Percentiles rank a stretch among this genome's conserved stretches.
phyloP scores from a whole-genome alignment of 2,888 invertebrate species.

The Pollenia angustigena region DNA sequence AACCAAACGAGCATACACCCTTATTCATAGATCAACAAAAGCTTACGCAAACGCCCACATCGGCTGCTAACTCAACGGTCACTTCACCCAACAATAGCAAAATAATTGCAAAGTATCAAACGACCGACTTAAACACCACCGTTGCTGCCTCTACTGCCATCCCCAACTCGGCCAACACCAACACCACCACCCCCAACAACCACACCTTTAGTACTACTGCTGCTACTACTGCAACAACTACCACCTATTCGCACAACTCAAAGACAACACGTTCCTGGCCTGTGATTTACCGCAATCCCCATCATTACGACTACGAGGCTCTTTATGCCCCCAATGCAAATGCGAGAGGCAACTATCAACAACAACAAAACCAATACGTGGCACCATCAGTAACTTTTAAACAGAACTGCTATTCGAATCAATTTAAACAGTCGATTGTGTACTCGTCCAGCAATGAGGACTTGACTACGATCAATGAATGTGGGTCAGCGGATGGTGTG shows the following conservation, averaged over 20 bases:
- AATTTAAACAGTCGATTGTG: slow-evolving; percentile 82
- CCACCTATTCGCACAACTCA: slow-evolving; percentile 82
- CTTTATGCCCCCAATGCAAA: slow-evolving; percentile 79
- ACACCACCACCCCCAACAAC: slow-evolving; percentile 53
- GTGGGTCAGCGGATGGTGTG: slow-evolving; percentile 64
- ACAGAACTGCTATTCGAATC: slow-evolving; percentile 82
- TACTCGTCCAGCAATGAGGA: slow-evolving; percentile 83
- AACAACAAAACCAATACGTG: slow-evolving; percentile 48
- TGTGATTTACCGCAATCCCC: slow-evolving; percentile 84
- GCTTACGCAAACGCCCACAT: slow-evolving; percentile 26
- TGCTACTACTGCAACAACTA: slow-evolving; percentile 72
- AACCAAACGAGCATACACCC: slow-evolving; percentile 80
- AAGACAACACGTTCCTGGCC: slow-evolving; percentile 84
- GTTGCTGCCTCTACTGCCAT: slow-evolving; percentile 67
- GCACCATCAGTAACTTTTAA: slow-evolving; percentile 76
- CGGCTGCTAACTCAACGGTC: slow-evolving; percentile 35
- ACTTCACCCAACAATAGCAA: slow-evolving; percentile 62
- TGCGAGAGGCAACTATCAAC: slow-evolving; percentile 38
- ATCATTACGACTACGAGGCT: slow-evolving; percentile 84
- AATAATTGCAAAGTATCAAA: slow-evolving; percentile 65
- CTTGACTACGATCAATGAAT: slow-evolving; percentile 76
- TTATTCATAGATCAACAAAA: slow-evolving; percentile 73
- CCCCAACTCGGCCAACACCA: slow-evolving; percentile 62
- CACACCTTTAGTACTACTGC: slow-evolving; percentile 58
- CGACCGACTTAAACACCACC: slow-evolving; percentile 48